These are phyloP conservation scores for Crenuchus spilurus DNA, from an alignment of 2,797 vertebrate genomes.

Conservation along the genomic window DNA sequence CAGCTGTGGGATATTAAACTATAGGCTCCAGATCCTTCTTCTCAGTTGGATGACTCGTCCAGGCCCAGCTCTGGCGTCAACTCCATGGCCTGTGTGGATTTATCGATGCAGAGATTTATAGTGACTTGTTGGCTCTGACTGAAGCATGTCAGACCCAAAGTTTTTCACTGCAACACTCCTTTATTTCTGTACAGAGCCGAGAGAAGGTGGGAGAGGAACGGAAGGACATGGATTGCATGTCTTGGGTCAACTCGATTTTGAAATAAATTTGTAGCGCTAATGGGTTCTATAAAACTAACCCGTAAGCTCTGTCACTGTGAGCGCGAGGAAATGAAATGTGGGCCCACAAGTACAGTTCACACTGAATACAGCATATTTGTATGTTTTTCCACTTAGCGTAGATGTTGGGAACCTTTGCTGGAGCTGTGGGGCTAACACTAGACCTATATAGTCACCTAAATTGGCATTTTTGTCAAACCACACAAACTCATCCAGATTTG, in stretches of 20 bases:
- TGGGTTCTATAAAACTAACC: no score
- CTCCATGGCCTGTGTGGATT: slow-evolving; percentile 11
- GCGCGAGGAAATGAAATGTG: no score
- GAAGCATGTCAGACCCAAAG: background rate
- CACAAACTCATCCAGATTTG: no score
- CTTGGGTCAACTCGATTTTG: background rate
- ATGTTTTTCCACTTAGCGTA: no score
- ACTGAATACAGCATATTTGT: no score
- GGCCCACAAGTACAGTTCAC: no score
- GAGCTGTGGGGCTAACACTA: no score
- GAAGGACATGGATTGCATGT: background rate
- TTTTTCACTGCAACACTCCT: background rate
- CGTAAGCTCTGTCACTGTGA: no score
- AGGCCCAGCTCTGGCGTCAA: background rate
- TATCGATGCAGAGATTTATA: background rate
- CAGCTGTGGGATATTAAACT: slow-evolving; percentile 40
- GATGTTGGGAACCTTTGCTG: no score
- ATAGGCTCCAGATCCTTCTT: slow-evolving; percentile 18
- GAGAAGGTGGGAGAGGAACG: background rate
- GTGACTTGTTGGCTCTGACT: slow-evolving; percentile 10
- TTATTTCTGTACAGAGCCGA: background rate
- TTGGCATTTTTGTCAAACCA: no score
- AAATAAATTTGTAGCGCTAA: no score
- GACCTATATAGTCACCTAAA: no score
- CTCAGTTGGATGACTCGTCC: background rate